phyloP scores from a whole-genome alignment of 2,888 invertebrate genomes.

The Morpho helenor region DNA sequence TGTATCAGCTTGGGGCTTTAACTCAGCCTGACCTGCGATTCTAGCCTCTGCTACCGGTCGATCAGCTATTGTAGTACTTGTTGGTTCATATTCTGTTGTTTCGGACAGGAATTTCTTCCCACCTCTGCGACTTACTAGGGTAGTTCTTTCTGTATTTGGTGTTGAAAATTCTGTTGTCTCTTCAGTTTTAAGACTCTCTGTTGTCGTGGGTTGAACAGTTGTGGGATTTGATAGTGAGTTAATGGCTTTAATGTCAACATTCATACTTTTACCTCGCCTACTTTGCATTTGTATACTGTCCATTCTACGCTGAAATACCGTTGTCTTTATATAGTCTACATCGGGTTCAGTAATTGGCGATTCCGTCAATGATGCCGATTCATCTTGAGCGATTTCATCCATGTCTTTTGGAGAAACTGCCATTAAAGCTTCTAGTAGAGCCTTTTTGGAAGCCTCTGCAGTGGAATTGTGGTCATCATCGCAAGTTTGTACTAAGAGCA shows the following conservation, averaged over 20 bases:
- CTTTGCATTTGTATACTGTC: constrained; percentile 32
- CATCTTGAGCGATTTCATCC: constrained; percentile 69
- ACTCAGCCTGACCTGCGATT: constrained; percentile 47
- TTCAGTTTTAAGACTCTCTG: constrained; percentile 42
- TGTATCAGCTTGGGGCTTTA: constrained; percentile 81
- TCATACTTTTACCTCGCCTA: constrained; percentile 55
- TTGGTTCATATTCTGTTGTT: constrained; percentile 39
- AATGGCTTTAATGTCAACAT: constrained; percentile 56
- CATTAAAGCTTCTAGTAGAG: constrained; percentile 83
- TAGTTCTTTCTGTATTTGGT: constrained; percentile 50
- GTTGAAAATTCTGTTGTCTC: constrained; percentile 47
- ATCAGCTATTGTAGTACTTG: constrained; percentile 47
- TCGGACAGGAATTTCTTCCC: constrained; percentile 53
- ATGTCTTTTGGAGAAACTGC: constrained; percentile 80
- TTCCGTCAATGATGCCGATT: constrained; percentile 38
- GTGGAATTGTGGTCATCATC: constrained; percentile 85
- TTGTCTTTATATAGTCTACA: constrained; percentile 41
- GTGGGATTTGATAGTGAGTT: constrained; percentile 62
- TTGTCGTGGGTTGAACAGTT: constrained; percentile 40
- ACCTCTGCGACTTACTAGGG: constrained; percentile 52
- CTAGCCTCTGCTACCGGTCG: constrained; percentile 64
- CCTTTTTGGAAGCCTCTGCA: constrained; percentile 84
- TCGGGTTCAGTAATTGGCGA: constrained; percentile 41
- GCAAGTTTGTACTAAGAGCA: constrained; percentile 88
- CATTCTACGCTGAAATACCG: constrained; percentile 44